Evolutionary conservation across 2,888 invertebrate genomes (phyloP), one percentile per base, ranked within the genome.

Genomic region (Callimorpha dominula): DNA sequence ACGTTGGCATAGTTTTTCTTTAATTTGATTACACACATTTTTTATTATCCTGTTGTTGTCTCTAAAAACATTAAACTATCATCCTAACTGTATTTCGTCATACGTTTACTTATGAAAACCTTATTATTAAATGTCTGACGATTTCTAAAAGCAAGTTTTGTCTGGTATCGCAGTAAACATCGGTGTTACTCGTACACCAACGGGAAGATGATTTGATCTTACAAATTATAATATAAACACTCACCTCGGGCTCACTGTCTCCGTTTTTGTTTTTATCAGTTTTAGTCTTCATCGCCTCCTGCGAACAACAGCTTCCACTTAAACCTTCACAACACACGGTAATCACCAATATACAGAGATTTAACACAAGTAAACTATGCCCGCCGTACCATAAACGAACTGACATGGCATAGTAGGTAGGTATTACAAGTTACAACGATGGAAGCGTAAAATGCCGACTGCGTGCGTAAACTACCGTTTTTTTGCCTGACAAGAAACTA

Each of bases 221-320:
- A 73, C 70, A 84, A 88, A 86, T 84, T 83, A 83, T 74, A 86
- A 78, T 85, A 86, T 78, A 86, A 89, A 89, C 87, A 91, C 96
- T 95, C 84, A 96, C 96, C 96, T 96, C 96, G 63, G 93, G 87
- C 87, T 96, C 96, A 86, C 91, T 93, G 82, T 96, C 96, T 80
- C 95, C 96, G 89, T 92, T 92, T 86, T 96, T 96, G 85, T 94
- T 96, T 89, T 96, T 96, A 85, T 96, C 96, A 82, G 93, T 91
- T 95, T 96, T 96, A 86, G 93, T 96, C 95, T 96, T 96, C 94
- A 96, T 95, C 88, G 94, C 96, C 95, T 96, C 94, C 92, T 95
- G 95, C 80, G 90, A 93, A 93, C 87, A 93, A 93, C 88, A 87
- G 87, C 86, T 87, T 85, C 81, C 93, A 93, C 93, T 91, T 81